Evolutionary conservation across 1,140 invertebrate species (phyloP).

Genomic region (Chrysomallon squamiferum): DNA sequence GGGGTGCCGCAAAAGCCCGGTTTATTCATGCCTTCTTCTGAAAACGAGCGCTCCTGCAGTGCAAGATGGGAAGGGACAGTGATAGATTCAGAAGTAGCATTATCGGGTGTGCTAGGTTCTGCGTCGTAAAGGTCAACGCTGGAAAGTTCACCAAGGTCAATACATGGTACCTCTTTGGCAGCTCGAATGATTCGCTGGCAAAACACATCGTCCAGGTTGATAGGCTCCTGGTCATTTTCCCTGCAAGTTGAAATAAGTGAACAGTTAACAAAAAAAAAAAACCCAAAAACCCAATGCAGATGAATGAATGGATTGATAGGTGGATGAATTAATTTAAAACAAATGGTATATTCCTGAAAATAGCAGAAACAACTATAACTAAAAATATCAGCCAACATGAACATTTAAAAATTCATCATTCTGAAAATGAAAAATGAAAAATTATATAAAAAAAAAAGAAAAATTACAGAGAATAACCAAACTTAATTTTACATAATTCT

Average conservation of each 20-base stretch:
- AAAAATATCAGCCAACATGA: too few relatives aligned
- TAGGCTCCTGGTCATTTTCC: slow-evolving; percentile 45
- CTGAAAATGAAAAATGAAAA: too few relatives aligned
- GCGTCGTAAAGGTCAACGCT: slow-evolving; percentile 32
- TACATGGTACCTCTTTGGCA: slow-evolving; percentile 43
- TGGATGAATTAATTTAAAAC: background rate
- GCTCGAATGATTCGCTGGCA: slow-evolving; percentile 39
- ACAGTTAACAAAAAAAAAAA: too few relatives aligned
- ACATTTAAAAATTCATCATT: too few relatives aligned
- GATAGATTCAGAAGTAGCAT: slow-evolving; percentile 30
- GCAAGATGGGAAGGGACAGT: slow-evolving; percentile 37
- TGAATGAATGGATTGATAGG: background rate
- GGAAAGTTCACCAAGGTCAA: slow-evolving; percentile 32
- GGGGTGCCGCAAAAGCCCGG: slow-evolving; percentile 6
- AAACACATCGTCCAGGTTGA: slow-evolving; percentile 37
- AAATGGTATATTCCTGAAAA: background rate
- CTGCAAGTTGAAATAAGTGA: too few relatives aligned
- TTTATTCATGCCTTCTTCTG: slow-evolving; percentile 35
- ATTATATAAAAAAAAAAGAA: too few relatives aligned
- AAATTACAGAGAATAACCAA: too few relatives aligned
- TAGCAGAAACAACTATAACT: background rate
- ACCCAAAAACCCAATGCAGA: too few relatives aligned
- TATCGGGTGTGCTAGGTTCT: slow-evolving; percentile 42
- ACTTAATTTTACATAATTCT: too few relatives aligned
- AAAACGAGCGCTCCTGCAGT: slow-evolving; percentile 44